Evolutionary conservation across 1,140 invertebrate genomes (phyloP).

Genomic region (Drosophila rufa): DNA sequence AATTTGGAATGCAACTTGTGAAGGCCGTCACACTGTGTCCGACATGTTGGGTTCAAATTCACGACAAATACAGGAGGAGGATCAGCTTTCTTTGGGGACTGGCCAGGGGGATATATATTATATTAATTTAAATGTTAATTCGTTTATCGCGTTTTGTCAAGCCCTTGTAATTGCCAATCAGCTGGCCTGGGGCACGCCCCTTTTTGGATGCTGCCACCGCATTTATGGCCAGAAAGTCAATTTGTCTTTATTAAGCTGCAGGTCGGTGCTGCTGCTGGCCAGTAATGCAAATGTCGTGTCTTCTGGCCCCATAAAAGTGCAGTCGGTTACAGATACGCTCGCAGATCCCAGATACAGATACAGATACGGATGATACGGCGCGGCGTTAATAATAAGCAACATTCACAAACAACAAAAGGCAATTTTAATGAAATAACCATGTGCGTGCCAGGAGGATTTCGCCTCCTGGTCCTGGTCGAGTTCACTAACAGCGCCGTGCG

Average conservation of each 20-base stretch:
- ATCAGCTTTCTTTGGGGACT: slow-evolving; percentile 30
- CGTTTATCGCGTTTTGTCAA: slow-evolving; percentile 72
- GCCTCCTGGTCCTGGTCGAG: slow-evolving; percentile 34
- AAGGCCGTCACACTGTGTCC: slow-evolving; percentile 32
- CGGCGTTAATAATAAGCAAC: slow-evolving; percentile 80
- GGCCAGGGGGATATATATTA: slow-evolving; percentile 59
- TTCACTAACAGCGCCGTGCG: slow-evolving; percentile 62
- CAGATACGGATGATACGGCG: slow-evolving; percentile 64
- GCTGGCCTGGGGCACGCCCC: slow-evolving; percentile 17
- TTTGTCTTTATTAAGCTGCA: slow-evolving; percentile 80
- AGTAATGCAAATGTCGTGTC: slow-evolving; percentile 82
- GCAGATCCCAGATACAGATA: slow-evolving; percentile 10
- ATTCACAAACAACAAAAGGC: slow-evolving; percentile 84
- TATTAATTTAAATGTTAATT: slow-evolving; percentile 82
- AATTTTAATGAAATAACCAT: slow-evolving; percentile 84
- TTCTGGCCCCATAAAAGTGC: slow-evolving; percentile 72
- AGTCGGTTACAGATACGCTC: slow-evolving; percentile 35
- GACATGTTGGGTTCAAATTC: slow-evolving; percentile 34
- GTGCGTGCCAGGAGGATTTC: slow-evolving; percentile 61
- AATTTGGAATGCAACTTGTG: slow-evolving; percentile 59
- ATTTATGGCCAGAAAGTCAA: slow-evolving; percentile 71
- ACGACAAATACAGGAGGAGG: slow-evolving; percentile 48
- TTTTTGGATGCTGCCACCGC: slow-evolving; percentile 13
- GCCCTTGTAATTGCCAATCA: slow-evolving; percentile 74
- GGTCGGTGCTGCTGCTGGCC: slow-evolving; percentile 33